Percentiles rank a stretch among this genome's conserved stretches.
These are phyloP conservation scores for Nesogale talazaci DNA, from an alignment of 2,113 vertebrate species.

Conservation along the genomic window DNA sequence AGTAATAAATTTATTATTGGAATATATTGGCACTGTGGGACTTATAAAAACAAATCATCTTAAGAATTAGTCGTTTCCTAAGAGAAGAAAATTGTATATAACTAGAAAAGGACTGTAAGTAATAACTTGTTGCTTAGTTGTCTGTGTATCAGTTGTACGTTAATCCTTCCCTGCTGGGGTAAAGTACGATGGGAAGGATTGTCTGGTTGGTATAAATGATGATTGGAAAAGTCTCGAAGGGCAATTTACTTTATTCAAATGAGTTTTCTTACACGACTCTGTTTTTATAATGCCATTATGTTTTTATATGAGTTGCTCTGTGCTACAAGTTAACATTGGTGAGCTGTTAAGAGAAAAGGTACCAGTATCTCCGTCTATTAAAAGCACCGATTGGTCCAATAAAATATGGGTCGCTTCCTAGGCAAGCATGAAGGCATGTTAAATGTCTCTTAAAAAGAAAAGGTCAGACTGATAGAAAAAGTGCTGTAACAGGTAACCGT, in stretches of 20 bases:
- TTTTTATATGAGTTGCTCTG: constrained; percentile 40
- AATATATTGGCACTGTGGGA: constrained; percentile 51
- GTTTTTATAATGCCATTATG: constrained; percentile 35
- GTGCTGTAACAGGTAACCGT: constrained; percentile 10
- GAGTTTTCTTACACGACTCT: constrained; percentile 23
- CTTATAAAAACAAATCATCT: constrained; percentile 47
- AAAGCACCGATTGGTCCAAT: not conserved
- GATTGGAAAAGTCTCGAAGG: not conserved
- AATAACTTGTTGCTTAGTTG: constrained; percentile 19
- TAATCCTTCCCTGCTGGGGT: not conserved
- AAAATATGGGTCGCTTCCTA: constrained; percentile 22
- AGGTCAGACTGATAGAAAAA: constrained; percentile 38
- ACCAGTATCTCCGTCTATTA: not conserved
- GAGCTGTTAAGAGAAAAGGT: constrained; percentile 1
- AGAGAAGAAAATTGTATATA: constrained; percentile 18
- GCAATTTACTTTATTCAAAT: constrained; percentile 25
- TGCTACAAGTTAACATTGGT: not conserved
- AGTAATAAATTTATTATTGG: constrained; percentile 66
- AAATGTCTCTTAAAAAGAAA: constrained; percentile 47
- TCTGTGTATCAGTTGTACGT: constrained; percentile 27
- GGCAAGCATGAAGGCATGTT: constrained; percentile 25
- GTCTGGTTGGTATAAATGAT: not conserved
- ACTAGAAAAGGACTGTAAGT: constrained; percentile 7
- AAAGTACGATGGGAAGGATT: not conserved
- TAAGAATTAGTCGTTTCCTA: constrained; percentile 36